Percentiles rank a stretch among this genome's conserved stretches.
phyloP scores from a whole-genome alignment of 2,113 vertebrate species.

The Takifugu bimaculatus region DNA sequence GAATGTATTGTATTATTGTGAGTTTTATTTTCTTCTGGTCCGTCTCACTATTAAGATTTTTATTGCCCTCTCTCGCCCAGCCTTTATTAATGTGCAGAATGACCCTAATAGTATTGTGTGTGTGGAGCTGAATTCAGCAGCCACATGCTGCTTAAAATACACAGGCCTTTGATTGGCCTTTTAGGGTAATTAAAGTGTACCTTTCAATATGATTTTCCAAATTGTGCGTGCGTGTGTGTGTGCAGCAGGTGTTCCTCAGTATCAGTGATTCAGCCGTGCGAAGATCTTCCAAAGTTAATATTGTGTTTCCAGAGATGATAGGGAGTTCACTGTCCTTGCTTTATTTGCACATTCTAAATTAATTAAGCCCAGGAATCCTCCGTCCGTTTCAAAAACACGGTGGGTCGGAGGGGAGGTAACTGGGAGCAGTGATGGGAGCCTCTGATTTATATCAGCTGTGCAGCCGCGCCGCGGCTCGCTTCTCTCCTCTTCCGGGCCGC shows the following conservation, averaged over 20 bases:
- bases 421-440: slow-evolving; percentile 52
- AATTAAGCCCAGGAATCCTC: slow-evolving; percentile 77
- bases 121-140: background rate
- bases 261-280: slow-evolving; percentile 56
- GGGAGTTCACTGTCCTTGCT: slow-evolving; percentile 72
- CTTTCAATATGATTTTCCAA: too few species aligned
- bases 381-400: slow-evolving; percentile 73
- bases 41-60: background rate
- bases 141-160: too few species aligned
- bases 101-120: background rate
- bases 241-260: slow-evolving; percentile 72
- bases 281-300: slow-evolving; percentile 79
- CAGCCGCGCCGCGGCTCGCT: slow-evolving; percentile 42
- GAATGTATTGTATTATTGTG: background rate
- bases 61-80: background rate
- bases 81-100: too few species aligned
- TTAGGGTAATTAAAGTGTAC: too few species aligned
- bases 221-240: slow-evolving; percentile 4
- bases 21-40: background rate
- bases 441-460: slow-evolving; percentile 68
- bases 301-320: slow-evolving; percentile 74
- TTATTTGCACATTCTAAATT: slow-evolving; percentile 81
- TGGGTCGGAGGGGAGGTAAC: slow-evolving; percentile 40
- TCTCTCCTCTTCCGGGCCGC: slow-evolving; percentile 59
- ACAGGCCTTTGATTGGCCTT: too few species aligned